phyloP scores from a whole-genome alignment of 1,140 invertebrate species.

The Colletes latitarsis region DNA sequence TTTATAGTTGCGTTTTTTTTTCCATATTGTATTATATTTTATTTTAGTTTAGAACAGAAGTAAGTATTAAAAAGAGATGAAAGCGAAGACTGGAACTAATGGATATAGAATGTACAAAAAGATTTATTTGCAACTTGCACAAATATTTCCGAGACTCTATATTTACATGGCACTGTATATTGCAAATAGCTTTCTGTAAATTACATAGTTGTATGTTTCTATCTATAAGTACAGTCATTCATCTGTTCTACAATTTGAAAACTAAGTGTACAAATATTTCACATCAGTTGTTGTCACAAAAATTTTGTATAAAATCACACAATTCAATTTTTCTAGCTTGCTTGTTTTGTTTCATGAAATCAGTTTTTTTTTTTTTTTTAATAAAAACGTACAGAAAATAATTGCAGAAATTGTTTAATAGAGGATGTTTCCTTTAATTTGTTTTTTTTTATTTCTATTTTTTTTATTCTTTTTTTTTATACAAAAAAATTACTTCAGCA shows the following conservation, averaged over 20 bases:
- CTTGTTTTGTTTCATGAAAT: conserved; percentile 9
- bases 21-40: too few relatives aligned
- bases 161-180: conserved; percentile 8
- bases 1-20: background rate
- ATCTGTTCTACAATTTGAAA: background rate
- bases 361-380: background rate
- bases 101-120: too few relatives aligned
- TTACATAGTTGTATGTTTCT: background rate
- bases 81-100: too few relatives aligned
- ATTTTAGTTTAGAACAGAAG: background rate
- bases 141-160: background rate
- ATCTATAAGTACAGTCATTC: background rate
- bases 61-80: background rate
- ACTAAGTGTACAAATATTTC: conserved; percentile 9
- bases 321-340: background rate
- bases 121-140: background rate
- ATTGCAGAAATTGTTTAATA: background rate
- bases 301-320: background rate
- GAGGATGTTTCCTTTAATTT: background rate
- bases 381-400: background rate
- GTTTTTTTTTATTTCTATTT: too few relatives aligned
- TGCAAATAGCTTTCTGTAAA: conserved; percentile 18
- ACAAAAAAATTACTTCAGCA: background rate
- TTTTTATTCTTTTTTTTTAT: background rate
- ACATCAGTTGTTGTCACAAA: background rate